Evolutionary conservation across 2,113 vertebrate genomes (phyloP).

Genomic region (Raphicerus campestris): DNA sequence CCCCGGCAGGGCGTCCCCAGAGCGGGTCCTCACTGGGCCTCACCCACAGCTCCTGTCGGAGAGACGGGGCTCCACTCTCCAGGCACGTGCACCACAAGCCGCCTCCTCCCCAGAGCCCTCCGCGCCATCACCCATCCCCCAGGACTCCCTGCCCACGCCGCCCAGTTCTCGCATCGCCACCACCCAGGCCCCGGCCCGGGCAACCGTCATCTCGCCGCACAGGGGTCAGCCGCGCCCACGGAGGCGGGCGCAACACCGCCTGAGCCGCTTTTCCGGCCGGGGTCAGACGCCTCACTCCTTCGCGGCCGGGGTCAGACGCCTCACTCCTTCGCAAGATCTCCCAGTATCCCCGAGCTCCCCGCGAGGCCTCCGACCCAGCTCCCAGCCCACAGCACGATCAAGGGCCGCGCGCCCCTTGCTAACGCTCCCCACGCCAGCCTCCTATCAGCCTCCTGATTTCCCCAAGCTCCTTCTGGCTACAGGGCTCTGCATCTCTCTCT

Average conservation of each 20-base stretch:
- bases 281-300: neutral
- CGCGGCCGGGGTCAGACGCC: neutral
- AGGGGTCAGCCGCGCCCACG: neutral
- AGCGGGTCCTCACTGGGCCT: neutral
- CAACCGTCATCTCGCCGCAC: neutral
- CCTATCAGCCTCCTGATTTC: neutral
- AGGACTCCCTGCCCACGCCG: neutral
- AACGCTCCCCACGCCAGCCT: neutral
- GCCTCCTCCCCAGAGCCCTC: neutral
- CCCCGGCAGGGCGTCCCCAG: neutral
- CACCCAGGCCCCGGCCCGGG: neutral
- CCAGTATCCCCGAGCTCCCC: neutral
- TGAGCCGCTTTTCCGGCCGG: neutral
- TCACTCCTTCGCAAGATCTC: neutral
- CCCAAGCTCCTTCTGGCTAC: neutral
- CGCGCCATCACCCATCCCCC: neutral
- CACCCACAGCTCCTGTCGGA: neutral
- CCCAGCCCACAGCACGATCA: neutral
- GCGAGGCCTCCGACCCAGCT: neutral
- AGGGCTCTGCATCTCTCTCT: neutral
- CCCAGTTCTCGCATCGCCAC: neutral
- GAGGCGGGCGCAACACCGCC: neutral
- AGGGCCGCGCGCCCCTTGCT: neutral
- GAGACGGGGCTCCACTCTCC: neutral
- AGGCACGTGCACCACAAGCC: fast-evolving